These are phyloP conservation scores for Ennomos fuscantarius DNA, from an alignment of 2,888 invertebrate species.

Conservation along the genomic window DNA sequence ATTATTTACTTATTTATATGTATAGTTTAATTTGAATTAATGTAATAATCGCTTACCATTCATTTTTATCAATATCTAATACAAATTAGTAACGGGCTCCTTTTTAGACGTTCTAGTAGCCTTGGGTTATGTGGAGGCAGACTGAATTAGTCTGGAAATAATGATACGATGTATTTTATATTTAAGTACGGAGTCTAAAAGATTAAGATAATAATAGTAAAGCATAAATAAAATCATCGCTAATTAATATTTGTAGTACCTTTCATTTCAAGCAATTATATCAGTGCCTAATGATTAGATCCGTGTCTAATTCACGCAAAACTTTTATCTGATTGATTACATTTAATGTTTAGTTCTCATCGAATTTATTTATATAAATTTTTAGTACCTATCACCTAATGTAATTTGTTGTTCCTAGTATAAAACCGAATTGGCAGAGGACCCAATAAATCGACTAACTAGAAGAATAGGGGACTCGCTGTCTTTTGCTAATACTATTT, in stretches of 20 bases:
- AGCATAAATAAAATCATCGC: slow-evolving; percentile 11
- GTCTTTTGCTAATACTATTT: no score
- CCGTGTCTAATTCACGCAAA: slow-evolving; percentile 5
- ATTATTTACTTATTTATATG: slow-evolving; percentile 3
- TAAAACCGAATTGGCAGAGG: no score
- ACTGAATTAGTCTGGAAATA: no score
- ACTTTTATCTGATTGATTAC: not conserved
- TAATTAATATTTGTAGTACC: not conserved
- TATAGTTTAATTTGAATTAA: not conserved
- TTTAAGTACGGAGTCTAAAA: not conserved
- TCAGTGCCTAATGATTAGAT: slow-evolving; percentile 24
- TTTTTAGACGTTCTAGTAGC: no score
- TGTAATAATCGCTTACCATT: slow-evolving; percentile 5
- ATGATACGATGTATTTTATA: no score
- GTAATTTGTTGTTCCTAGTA: no score
- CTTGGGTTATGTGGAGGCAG: no score
- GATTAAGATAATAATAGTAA: slow-evolving; percentile 7
- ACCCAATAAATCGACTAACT: no score
- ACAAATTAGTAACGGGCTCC: not conserved
- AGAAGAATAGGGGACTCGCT: no score
- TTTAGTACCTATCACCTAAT: no score
- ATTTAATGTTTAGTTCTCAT: not conserved
- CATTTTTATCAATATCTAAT: not conserved
- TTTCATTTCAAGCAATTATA: slow-evolving; percentile 11
- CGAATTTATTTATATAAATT: no score